A percentile compares a stretch with the other conserved stretches of the same genome.
These are phyloP conservation scores for Bergia puertoricense DNA, from an alignment of 92 coral and sea anemone species.

Conservation along the genomic window DNA sequence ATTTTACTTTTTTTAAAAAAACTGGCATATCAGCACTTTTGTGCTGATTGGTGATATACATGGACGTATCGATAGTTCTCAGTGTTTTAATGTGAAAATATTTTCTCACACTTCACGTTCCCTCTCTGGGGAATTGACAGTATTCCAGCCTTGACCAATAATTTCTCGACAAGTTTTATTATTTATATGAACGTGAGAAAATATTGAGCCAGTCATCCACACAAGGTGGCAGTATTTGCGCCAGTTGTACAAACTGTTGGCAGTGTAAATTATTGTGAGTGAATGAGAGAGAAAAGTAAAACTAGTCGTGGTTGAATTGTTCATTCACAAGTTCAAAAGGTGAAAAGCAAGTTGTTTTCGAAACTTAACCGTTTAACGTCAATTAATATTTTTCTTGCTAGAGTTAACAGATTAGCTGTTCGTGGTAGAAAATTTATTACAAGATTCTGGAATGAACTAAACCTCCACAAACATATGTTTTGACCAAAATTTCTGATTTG, in stretches of 20 bases:
- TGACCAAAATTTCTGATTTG: too few relatives aligned
- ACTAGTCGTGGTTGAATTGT: neutral
- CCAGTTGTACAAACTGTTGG: constrained; percentile 11
- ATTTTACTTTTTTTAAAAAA: too few relatives aligned
- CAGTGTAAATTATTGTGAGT: neutral
- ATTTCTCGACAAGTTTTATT: constrained; percentile 3
- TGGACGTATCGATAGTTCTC: neutral
- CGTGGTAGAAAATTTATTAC: too few relatives aligned
- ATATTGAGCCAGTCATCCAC: neutral
- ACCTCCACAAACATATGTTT: too few relatives aligned
- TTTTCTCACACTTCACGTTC: neutral
- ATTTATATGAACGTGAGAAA: too few relatives aligned
- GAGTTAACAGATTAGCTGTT: neutral
- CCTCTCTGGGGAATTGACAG: neutral
- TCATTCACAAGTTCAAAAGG: neutral
- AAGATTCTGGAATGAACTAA: too few relatives aligned
- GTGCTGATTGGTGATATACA: neutral
- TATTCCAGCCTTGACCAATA: constrained; percentile 10
- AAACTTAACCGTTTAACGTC: neutral
- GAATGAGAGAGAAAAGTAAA: neutral
- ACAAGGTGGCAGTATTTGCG: neutral
- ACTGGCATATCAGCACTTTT: neutral
- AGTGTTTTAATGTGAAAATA: neutral
- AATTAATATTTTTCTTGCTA: neutral
- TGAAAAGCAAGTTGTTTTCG: neutral